Evolutionary conservation across 1,140 invertebrate genomes (phyloP), one percentile per base, ranked within the genome.

Genomic region (Drosophila trapezifrons): DNA sequence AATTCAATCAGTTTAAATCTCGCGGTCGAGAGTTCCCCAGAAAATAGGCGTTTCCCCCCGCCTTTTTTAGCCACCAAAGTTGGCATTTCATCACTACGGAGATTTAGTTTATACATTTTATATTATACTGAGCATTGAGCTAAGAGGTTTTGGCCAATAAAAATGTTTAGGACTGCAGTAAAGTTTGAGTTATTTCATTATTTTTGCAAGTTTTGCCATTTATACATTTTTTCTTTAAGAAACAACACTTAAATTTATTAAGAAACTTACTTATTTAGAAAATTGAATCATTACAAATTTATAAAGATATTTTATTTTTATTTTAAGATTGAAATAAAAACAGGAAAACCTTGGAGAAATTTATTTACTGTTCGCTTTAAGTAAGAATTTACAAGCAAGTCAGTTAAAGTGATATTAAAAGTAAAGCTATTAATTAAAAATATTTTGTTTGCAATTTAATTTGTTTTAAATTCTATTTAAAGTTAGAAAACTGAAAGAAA

Each of bases 1-100:
- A 85, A 86, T 86, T 81, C 60, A 76, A 86, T 86, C 74, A 81
- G 75, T 78, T 78, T 81, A 80, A 86, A 49, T 72, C 66, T 77
- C 54, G 8, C 42, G 42, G 32, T 45, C 25, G 37, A 37, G 18
- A 40, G 62, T 29, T 20, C 29, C 35, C 60, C 1, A 13, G 37
- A 40, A 60, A 64, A 46, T 10, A 45, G 18, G 10, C 17, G 42
- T 63, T 71, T 67, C 56, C 22, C 25, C 6, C 17, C 22, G 5
- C 22, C 43, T 65, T 65, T 60, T 35, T 35, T 18, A 37, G 22
- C 20, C 38, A 12, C 37, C 35, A 56, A 40, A 29, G 9, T 56
- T 35, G 8, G 22, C 32, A 49, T 57, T 66, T 52, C 29, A 54
- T 22, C 43, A 32, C 45, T 64, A 64, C 37, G 32, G 25, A 57